Evolutionary conservation across 2,113 vertebrate species (phyloP).

Genomic region (Scalopus aquaticus): DNA sequence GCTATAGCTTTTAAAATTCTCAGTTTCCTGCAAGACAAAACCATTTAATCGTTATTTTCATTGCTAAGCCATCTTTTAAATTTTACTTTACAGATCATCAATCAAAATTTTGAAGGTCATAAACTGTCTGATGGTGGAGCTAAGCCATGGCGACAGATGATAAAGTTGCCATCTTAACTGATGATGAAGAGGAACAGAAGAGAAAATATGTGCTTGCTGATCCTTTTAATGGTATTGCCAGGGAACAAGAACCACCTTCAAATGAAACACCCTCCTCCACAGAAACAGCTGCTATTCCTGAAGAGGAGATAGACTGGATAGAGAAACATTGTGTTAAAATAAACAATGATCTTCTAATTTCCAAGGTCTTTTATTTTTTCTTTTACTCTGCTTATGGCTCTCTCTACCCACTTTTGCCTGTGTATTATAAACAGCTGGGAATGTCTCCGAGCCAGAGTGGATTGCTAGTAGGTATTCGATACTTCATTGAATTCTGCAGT

Average conservation of each 20-base stretch:
- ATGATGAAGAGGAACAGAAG: constrained; percentile 97
- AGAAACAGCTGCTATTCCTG: constrained; percentile 70
- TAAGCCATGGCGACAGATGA: constrained; percentile 93
- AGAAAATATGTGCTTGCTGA: constrained; percentile 93
- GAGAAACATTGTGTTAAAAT: constrained; percentile 92
- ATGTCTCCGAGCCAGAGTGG: constrained; percentile 96
- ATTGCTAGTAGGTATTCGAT: constrained; percentile 95
- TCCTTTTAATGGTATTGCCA: constrained; percentile 89
- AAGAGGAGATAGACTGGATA: constrained; percentile 90
- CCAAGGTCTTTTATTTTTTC: constrained; percentile 99
- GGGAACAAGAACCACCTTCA: constrained; percentile 78
- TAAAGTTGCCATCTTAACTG: constrained; percentile 95
- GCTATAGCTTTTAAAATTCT: not conserved
- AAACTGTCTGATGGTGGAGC: constrained; percentile 54
- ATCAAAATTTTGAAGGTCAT: constrained; percentile 54
- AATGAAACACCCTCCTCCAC: constrained; percentile 75
- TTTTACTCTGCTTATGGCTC: constrained; percentile 98
- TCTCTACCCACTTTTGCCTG: constrained; percentile 93
- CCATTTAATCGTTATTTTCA: not conserved
- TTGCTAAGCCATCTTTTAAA: constrained; percentile 43
- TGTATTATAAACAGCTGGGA: constrained; percentile 98
- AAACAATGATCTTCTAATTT: constrained; percentile 94
- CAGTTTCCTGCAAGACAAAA: not conserved
- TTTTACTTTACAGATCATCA: constrained; percentile 77
- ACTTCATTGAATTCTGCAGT: constrained; percentile 99